phyloP scores from a whole-genome alignment of 2,113 vertebrate species.

The Origma solitaria region DNA sequence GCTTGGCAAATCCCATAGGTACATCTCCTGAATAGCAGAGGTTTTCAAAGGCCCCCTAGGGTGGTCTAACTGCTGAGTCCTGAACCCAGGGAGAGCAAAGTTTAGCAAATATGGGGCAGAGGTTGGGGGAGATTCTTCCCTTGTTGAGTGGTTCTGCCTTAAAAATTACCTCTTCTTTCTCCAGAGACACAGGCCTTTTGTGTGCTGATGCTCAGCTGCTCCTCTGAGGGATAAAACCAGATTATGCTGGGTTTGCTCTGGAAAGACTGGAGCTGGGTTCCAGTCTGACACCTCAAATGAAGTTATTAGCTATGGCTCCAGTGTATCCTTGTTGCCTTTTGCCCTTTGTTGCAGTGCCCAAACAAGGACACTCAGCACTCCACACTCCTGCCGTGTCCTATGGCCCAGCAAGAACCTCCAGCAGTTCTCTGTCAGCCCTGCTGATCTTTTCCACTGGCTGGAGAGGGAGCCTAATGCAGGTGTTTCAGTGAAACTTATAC shows the following conservation, averaged over 20 bases:
- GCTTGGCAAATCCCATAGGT: not conserved
- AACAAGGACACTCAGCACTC: not conserved
- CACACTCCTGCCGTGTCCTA: fast-evolving
- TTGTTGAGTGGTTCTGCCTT: not conserved
- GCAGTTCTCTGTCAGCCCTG: not conserved
- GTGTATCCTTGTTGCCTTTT: not conserved
- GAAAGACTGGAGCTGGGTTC: not conserved
- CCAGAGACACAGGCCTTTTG: not conserved
- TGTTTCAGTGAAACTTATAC: slow-evolving; percentile 51
- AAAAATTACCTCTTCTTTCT: not conserved
- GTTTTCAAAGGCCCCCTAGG: not conserved
- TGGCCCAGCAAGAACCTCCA: not conserved
- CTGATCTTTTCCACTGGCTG: not conserved
- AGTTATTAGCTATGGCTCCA: not conserved
- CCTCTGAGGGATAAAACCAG: not conserved
- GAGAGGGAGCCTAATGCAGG: slow-evolving; percentile 35
- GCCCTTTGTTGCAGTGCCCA: not conserved
- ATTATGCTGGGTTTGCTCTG: not conserved
- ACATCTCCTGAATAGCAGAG: not conserved
- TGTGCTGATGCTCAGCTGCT: not conserved
- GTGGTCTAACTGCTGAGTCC: not conserved
- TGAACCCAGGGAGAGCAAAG: not conserved
- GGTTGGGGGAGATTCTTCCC: not conserved
- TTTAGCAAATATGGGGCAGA: not conserved
- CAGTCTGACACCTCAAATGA: not conserved